Evolutionary conservation across 2,888 invertebrate genomes (phyloP), one percentile per base, ranked within the genome.

Genomic region (Monochamus alternatus): DNA sequence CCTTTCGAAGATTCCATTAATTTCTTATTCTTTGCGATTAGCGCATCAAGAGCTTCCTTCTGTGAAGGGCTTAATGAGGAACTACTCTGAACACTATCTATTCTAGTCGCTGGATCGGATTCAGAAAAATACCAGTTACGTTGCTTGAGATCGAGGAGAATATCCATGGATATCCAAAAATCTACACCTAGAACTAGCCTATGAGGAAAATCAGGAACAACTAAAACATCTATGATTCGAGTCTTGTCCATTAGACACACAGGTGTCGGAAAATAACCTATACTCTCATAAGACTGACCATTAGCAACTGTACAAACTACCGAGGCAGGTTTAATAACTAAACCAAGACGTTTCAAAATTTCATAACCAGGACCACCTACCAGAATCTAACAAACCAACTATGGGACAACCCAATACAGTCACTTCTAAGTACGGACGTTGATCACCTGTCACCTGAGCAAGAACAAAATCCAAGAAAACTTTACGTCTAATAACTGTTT

Each of bases 401-500:
- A 65, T 9, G 44, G 65, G 14, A 51, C 3, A 14, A 22, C 65
- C 65, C 44, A 65, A 22, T 1, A 65, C 10, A 2, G 65, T 47
- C 1, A 65, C 30, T 22, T 65, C 30, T 22, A 65, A 22, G 47
- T 65, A 65, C 1, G 65, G 65, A 65, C 65, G 65, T 30, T 65
- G 64, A 44, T 64, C 64, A n/a, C 64, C 64, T 3, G 44, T 22
- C 4, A 64, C 44, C 9, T 64, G 64, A 12, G 44, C 22, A 60
- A 60, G 5, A 30, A 60, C 63, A 32, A 30, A 38, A 38, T 63
- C 63, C 12, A 63, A 38, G 12, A 38, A 32, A 32, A 63, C 38
- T 32, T 10, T 14, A 10, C 5, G 22, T 4, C 31, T 63, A 14
- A 38, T 32, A 38, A 5, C 9, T 30, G 7, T 10, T 7, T n/a